These are phyloP conservation scores for Danio kyathit DNA, from an alignment of 2,797 vertebrate species.

Conservation along the genomic window DNA sequence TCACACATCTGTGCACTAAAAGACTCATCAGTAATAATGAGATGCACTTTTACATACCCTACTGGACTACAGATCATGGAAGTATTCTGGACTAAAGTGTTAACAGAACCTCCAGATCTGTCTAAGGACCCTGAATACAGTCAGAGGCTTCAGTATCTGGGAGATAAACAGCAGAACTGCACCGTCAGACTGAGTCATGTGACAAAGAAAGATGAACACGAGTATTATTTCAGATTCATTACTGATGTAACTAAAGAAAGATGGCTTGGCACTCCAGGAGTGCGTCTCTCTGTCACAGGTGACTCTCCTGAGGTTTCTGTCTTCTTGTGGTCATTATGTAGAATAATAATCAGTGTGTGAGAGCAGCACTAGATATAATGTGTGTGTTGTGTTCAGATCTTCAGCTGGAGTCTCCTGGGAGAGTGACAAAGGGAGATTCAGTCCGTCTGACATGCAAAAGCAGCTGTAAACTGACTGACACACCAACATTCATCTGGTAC, in stretches of 20 bases:
- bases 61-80: not conserved
- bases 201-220: not conserved
- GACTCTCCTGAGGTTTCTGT: not conserved
- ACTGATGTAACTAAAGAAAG: fast-evolving
- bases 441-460: too few species aligned
- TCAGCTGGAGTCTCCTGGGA: too few species aligned
- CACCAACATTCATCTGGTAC: too few species aligned
- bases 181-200: constrained; percentile 37
- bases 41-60: constrained; percentile 2
- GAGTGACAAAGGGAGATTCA: too few species aligned
- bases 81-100: constrained; percentile 6
- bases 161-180: not conserved
- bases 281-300: constrained; percentile 44
- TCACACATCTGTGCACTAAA: too few species aligned
- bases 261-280: not conserved
- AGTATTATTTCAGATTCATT: not conserved
- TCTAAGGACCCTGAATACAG: too few species aligned
- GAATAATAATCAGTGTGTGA: not conserved
- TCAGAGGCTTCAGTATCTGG: not conserved
- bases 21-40: constrained; percentile 43
- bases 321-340: constrained; percentile 15
- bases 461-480: too few species aligned
- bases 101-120: not conserved
- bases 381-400: too few species aligned
- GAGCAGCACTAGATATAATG: too few species aligned